Base-by-base conservation (phyloP, 1,140 invertebrate species). In the Lasioglossum baleicum region DNA sequence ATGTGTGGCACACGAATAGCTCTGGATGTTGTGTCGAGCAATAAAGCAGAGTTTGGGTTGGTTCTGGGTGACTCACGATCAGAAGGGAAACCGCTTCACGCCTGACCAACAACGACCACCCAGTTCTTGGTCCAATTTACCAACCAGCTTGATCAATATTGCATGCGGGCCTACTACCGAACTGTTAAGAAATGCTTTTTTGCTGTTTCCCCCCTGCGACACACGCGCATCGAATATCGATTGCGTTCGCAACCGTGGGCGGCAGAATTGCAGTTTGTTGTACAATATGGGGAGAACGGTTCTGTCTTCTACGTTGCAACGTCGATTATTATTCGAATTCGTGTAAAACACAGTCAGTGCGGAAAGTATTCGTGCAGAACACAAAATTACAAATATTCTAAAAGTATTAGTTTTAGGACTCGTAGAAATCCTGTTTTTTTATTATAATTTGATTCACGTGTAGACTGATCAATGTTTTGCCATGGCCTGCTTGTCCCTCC, bases 61-160 rank as follows among this genome's bases (percentile, higher is more conserved):
- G 74, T 40, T 44, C 64, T n/a, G 48, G 58, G 40, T 75, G 74
- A 75, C 74, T 75, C 74, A 75, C 65, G 74, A 75, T 75, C 64
- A 31, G 74, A 75, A 60, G 74, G 74, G 74, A 75, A 68, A 75
- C 74, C 53, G 56, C 44, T 53, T 66, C 80, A 53, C 76, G 65
- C 35, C 60, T 77, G 58, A 69, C 69, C 42, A 67, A 22, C 65
- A 42, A 67, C 78, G 75, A 80, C 77, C 73, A 67, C 77, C 79
- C 75, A 63, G 44, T 60, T 63, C 73, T 58, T 72, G 67, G 69
- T 75, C 53, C 74, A 75, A 87, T 83, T 83, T 82, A 77, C 64
- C 75, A 80, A 75, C 83, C 75, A 68, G 88, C 75, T 86, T 89
- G 83, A 89, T 88, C 88, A 86, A 89, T 89, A 89, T 85, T 87